A percentile compares a stretch with the other conserved stretches of the same genome.
Conservation (phyloP, 2,113 vertebrate species). For the Tor tambroides region DNA sequence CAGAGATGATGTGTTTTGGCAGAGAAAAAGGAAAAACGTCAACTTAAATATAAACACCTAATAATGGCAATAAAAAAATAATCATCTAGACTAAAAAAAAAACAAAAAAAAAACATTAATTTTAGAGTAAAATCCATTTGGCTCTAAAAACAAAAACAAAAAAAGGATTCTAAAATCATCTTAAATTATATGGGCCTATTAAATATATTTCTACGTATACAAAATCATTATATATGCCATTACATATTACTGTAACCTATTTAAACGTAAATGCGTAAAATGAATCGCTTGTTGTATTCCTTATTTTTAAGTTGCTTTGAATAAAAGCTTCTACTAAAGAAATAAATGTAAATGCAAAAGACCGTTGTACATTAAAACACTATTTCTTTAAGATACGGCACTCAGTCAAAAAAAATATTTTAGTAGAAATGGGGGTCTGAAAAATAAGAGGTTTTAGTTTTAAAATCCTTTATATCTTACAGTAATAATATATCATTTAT, state of each 20-base stretch:
- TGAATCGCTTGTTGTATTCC: not conserved
- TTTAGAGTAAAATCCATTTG: not conserved
- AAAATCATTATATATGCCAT: not conserved
- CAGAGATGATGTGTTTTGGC: not conserved
- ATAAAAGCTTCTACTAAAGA: not conserved
- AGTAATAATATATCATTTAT: not conserved
- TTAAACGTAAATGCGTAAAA: not conserved
- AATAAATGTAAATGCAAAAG: not conserved
- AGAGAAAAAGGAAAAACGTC: not conserved
- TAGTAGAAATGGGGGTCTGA: not conserved
- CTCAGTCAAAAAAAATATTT: not conserved
- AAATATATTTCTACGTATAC: not conserved
- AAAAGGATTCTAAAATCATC: not conserved
- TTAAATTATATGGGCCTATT: not conserved
- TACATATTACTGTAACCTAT: not conserved
- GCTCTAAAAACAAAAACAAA: not conserved
- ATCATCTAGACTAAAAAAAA: not conserved
- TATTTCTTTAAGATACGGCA: not conserved
- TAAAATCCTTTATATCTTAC: not conserved
- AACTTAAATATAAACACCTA: not conserved
- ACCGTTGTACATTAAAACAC: not conserved
- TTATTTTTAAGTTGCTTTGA: not conserved
- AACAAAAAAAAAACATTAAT: not conserved
- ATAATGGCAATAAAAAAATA: not conserved
- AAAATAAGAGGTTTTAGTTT: not conserved